phyloP scores from a whole-genome alignment of 2,797 vertebrate species.

The Limosa lapponica region DNA sequence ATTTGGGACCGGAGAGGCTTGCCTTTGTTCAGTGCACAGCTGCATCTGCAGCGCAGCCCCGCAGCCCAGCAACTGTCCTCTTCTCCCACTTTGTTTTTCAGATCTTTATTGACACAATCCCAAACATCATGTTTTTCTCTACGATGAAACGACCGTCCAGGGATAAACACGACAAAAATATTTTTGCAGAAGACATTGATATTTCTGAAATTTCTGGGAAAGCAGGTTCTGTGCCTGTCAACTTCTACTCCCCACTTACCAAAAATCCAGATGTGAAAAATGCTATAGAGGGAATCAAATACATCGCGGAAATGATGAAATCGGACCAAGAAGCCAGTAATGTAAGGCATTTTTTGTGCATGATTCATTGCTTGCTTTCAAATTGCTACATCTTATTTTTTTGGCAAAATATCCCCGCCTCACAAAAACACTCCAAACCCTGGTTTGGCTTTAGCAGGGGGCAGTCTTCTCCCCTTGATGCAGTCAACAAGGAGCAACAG shows the following conservation, averaged over 20 bases:
- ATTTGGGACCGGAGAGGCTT: neutral
- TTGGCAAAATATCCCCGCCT: neutral
- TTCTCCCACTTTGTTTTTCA: slow-evolving; percentile 63
- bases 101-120: slow-evolving; percentile 93
- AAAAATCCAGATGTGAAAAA: slow-evolving; percentile 93
- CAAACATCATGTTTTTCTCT: slow-evolving; percentile 95
- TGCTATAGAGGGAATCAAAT: slow-evolving; percentile 92
- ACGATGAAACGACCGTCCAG: slow-evolving; percentile 92
- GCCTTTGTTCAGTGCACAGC: neutral
- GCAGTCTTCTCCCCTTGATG: neutral
- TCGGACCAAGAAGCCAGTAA: slow-evolving; percentile 93
- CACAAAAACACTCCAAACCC: neutral
- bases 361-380: slow-evolving; percentile 36
- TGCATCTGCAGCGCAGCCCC: neutral
- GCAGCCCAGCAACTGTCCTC: neutral
- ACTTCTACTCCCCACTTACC: slow-evolving; percentile 88
- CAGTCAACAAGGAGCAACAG: neutral
- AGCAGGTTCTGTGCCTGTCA: slow-evolving; percentile 78
- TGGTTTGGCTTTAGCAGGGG: neutral
- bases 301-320: slow-evolving; percentile 94
- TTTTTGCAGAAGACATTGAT: slow-evolving; percentile 89
- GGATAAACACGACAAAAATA: slow-evolving; percentile 84
- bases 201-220: slow-evolving; percentile 96
- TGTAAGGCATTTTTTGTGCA: slow-evolving; percentile 75
- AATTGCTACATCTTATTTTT: neutral